phyloP scores from a whole-genome alignment of 2,888 invertebrate species.

The Dryadula phaetusa region DNA sequence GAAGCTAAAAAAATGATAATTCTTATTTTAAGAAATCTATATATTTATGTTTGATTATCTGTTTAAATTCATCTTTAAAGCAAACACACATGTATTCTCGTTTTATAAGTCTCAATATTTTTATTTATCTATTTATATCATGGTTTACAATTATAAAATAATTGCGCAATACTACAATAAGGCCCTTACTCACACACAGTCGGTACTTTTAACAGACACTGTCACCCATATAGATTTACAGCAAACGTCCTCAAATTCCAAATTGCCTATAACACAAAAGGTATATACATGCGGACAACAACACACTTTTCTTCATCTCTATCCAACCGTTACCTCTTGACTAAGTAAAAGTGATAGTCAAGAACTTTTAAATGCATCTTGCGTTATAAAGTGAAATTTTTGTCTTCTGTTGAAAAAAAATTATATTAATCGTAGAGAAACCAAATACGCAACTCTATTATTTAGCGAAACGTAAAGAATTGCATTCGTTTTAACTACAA shows the following conservation, averaged over 20 bases:
- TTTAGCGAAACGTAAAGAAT: not conserved
- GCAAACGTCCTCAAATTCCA: conserved; percentile 30
- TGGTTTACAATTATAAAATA: not conserved
- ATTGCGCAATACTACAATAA: conserved; percentile 2
- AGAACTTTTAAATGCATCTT: conserved; percentile 21
- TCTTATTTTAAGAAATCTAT: no score
- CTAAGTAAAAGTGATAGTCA: conserved; percentile 43
- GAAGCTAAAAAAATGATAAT: no score
- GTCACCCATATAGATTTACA: conserved; percentile 36
- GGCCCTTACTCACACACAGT: not conserved
- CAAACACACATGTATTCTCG: no score
- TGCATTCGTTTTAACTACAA: conserved; percentile 8
- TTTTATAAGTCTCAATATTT: no score
- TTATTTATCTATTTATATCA: no score
- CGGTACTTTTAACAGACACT: conserved; percentile 19
- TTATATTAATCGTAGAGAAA: not conserved
- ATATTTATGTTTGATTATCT: no score
- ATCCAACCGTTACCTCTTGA: conserved; percentile 46
- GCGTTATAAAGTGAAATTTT: not conserved
- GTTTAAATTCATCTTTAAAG: no score
- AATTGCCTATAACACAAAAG: conserved; percentile 42
- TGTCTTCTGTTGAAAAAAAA: not conserved
- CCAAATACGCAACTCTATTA: conserved; percentile 3
- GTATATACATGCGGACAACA: conserved; percentile 35
- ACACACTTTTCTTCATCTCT: conserved; percentile 49